Evolutionary conservation across 2,888 invertebrate species (phyloP), one percentile per base, ranked within the genome.

Genomic region (Agrochola lychnidis): DNA sequence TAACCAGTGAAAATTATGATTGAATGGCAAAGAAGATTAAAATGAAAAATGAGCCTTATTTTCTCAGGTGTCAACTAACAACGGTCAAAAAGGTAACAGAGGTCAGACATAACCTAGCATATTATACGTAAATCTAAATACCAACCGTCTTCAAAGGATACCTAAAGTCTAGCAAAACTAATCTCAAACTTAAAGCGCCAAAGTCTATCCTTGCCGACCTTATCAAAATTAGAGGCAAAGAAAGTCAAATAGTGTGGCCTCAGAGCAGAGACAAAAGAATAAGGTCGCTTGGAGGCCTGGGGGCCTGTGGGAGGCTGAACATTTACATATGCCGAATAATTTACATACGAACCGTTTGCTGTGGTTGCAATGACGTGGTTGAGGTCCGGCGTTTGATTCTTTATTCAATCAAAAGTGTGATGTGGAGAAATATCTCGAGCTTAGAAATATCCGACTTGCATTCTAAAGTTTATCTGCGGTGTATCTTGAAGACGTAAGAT

Each of bases 211-310:
- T 72, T 42, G 62, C 62, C 70, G 76, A 77, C 85, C 82, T 79
- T 82, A 73, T 68, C 71, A 73, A 79, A 79, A 76, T 75, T 64
- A 70, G 74, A 73, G 64, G 62, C 63, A 76, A 85, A 79, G 83
- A 86, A 87, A 85, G 86, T 87, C 77, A 78, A 72, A 81, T 74
- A 77, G 69, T 74, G 64, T 70, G 79, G 78, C 80, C 78, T 80
- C n/a, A 62, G 81, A 16, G 56, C 67, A 42, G 67, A 85, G 78
- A 87, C 85, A 81, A 83, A 87, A 81, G 78, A 85, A 73, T 72
- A 80, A 87, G 87, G 87, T 81, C 85, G 72, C 64, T 70, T 30
- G 67, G 72, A 68, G 71, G 82, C 82, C 48, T 66, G 82, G 61
- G 76, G 80, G 71, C 53, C 57, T 62, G 80, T 45, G 87, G 79